Evolutionary conservation across 2,797 vertebrate species (phyloP), one percentile per base, ranked within the genome.

Genomic region (Cetoscarus ocellatus): DNA sequence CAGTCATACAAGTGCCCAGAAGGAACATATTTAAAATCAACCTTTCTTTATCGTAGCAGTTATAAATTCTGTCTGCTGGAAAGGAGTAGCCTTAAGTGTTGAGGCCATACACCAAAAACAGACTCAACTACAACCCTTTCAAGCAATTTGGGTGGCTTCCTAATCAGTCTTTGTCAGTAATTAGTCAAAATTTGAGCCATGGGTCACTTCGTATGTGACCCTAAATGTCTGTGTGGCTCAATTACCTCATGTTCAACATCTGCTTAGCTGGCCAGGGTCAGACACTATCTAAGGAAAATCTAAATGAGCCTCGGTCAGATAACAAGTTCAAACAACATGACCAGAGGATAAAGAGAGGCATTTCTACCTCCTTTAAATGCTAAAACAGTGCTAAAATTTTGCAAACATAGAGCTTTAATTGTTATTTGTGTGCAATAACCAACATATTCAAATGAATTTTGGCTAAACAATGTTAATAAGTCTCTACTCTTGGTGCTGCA

Each of bases 171-270:
- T 66, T 83, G 85, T 87, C 85, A 80, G 79, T 75, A 88, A 90
- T 91, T 85, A 88, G 64, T 79, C 77, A 70, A 56, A 70, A 84
- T 69, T 53, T 77, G 58, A 79, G 80, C 87, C 70, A 62, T 19
- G 73, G 70, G 70, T 84, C 58, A 70, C 45, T 52, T 57, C 50
- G 36, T 85, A 78, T 67, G 70, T 65, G 65, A 80, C 70, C 75
- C 57, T 15, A 74, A 61, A 80, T 45, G 50, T 78, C 64, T 45
- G 53, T 13, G 52, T 48, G 34, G 73, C 63, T 80, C 69, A 88
- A 74, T 84, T 63, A 82, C 66, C 77, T 90, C 77, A 85, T 86
- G 79, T 79, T 79, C 68, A 85, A 90, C 86, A 93, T 91, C 90
- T 91, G 88, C 75, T 92, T 84, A 71, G 73, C 82, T 73, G 75